Base-by-base conservation (phyloP, 2,888 invertebrate species). In the Monopis laevigella region DNA sequence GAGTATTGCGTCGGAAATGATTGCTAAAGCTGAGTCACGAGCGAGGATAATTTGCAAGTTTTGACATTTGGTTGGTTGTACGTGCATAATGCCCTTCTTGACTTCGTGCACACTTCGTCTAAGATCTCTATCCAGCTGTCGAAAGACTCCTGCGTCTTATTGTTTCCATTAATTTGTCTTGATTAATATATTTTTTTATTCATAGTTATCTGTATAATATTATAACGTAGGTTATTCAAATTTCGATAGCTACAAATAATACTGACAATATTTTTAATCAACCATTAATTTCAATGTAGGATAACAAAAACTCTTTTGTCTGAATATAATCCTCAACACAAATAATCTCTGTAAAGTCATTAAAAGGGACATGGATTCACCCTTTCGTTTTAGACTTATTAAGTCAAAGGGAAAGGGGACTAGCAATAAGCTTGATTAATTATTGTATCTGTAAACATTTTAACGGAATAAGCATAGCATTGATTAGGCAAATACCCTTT, bases 21-120 rank as follows among this genome's bases (percentile, higher is more conserved):
- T 68, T 70, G 64, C 65, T 56, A 65, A 69, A 70, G 66, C 62
- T 63, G 58, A 70, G 68, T 73, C 74, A 74, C 75, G 75, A 73
- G 52, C 62, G 55, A 45, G 54, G 56, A 67, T 72, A 72, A 75
- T 74, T 72, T 62, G 67, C 60, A 55, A 67, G 68, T 71, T 72
- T 72, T 65, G 71, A 65, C 69, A 69, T 74, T 69, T 68, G 59
- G 55, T 54, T 55, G 58, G 55, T 54, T 55, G 58, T 58, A 52
- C 43, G 39, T 29, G 38, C 44, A 46, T 46, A 42, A 40, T 35
- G 36, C 43, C 40, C 39, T 40, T 40, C 39, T 38, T 17, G 44
- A 35, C 41, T 40, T 40, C 39, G 34, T 41, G 42, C 36, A 19
- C 36, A 36, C 36, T 10, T 36, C 36, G 36, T 32, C 32, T 32